Base-by-base conservation (phyloP, 2,797 vertebrate genomes). In the Delichon dasypus region DNA sequence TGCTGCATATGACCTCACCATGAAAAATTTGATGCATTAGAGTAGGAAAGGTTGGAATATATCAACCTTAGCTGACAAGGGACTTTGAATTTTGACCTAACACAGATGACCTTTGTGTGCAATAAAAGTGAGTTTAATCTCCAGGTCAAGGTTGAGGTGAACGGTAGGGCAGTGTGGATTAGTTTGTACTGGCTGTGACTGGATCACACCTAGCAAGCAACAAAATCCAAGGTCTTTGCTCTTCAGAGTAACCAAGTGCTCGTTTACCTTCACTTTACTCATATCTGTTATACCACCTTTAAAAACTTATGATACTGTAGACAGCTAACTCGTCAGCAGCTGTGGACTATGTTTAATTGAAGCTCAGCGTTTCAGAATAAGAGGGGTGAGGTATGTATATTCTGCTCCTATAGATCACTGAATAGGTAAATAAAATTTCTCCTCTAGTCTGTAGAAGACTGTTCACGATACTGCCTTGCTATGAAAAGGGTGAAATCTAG, bases 91-190 rank as follows among this genome's bases (percentile, higher is more conserved):
- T 97, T 98, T 98, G 98, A 98, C 98, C 98, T 97, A 97, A 97
- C 98, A 95, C 94, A 95, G 97, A 92, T 97, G 97, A 98, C 98
- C 97, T 97, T 97, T 98, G 97, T 97, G 95, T 80, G 61, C 97
- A 97, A 97, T 98, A 98, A 98, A 98, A 98, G 97, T 95, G 97
- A 97, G 97, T 97, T 98, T 98, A 98, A 98, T 98, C 97, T 98
- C 89, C 96, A 97, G 98, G 97, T 97, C 97, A 98, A 98, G 98
- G 97, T 97, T 96, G 96, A 97, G 97, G 97, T 97, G 96, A 98
- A 95, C 1, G 7, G 80, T 95, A 96, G 95, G 96, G 96, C 93
- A 90, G 0, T 38, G 58, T 92, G 85, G 80, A 91, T 90, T 96
- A 88, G 86, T 92, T 95, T 94, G 87, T 45, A 57, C 94, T 96